These are phyloP conservation scores for Stichodactyla helianthus DNA, from an alignment of 64 coral and sea anemone genomes.

Conservation along the genomic window DNA sequence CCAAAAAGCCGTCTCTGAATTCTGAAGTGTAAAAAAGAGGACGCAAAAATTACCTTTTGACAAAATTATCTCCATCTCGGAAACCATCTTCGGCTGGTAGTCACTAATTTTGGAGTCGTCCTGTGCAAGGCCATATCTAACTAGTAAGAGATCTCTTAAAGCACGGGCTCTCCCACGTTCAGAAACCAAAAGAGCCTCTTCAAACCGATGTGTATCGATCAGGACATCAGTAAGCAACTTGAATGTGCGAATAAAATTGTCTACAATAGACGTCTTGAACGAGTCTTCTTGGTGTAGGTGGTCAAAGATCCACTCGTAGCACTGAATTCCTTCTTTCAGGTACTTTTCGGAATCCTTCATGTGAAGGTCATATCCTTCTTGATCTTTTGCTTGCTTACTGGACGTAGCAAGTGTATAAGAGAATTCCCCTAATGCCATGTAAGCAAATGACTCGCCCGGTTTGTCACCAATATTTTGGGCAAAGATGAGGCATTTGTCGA, in stretches of 20 bases:
- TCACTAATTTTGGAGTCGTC: neutral
- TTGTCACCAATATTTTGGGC: constrained; percentile 1
- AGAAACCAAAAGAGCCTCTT: neutral
- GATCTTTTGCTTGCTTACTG: neutral
- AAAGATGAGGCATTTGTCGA: neutral
- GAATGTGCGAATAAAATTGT: neutral
- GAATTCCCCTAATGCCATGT: neutral
- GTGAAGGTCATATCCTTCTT: neutral
- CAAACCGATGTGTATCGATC: neutral
- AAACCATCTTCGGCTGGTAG: too few species aligned
- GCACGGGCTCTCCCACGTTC: neutral
- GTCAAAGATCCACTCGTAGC: neutral
- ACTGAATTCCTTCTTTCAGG: neutral
- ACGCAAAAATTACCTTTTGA: too few species aligned
- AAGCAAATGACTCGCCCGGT: neutral
- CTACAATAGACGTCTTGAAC: neutral
- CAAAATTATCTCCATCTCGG: too few species aligned
- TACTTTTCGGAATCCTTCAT: neutral
- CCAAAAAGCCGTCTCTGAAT: too few species aligned
- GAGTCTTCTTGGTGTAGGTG: neutral
- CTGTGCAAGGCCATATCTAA: neutral
- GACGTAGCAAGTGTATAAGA: neutral
- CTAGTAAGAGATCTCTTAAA: neutral
- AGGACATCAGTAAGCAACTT: neutral
- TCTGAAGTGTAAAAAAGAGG: too few species aligned